Evolutionary conservation across 1,140 invertebrate species (phyloP), one percentile per base, ranked within the genome.

Genomic region (Drosophila bocqueti): DNA sequence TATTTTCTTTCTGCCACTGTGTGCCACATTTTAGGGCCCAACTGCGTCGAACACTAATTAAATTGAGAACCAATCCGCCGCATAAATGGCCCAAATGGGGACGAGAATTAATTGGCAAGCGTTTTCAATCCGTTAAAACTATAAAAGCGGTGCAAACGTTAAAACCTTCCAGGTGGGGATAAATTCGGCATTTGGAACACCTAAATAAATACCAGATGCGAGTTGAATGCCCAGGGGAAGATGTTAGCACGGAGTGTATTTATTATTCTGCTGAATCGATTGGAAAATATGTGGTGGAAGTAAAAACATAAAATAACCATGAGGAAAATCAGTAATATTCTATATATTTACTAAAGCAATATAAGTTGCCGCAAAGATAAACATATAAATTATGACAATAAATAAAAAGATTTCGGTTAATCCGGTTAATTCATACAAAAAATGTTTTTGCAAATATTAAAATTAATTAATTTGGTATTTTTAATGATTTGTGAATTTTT

Each of bases 91-190:
- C 36, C 18, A 50, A 76, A 76, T 52, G 52, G 61, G 57, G 43
- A 21, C 34, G 65, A 21, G 24, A 75, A 85, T 81, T 86, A 86
- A 82, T 82, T 85, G 75, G 75, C 63, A 75, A 79, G 59, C 54
- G 34, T 74, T 83, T 64, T 40, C 73, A 66, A 64, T 65, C 58
- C 60, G 76, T 21, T 63, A 67, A 59, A 69, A 83, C 38, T 79
- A 79, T 76, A 81, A 80, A 40, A 66, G 61, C 31, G 64, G 26
- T 42, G 50, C 58, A 69, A 57, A 71, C 29, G 69, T 57, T 58
- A 66, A 69, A 69, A n/a, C 43, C 29, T 43, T 21, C 40, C 47
- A 64, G 58, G 61, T 73, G 29, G 55, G 65, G 16, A 78, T 74
- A 78, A 81, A 74, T 42, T 38, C 58, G 36, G 38, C 47, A 54